These are phyloP conservation scores for Anaspis maculata DNA, from an alignment of 2,888 invertebrate genomes.

Conservation along the genomic window DNA sequence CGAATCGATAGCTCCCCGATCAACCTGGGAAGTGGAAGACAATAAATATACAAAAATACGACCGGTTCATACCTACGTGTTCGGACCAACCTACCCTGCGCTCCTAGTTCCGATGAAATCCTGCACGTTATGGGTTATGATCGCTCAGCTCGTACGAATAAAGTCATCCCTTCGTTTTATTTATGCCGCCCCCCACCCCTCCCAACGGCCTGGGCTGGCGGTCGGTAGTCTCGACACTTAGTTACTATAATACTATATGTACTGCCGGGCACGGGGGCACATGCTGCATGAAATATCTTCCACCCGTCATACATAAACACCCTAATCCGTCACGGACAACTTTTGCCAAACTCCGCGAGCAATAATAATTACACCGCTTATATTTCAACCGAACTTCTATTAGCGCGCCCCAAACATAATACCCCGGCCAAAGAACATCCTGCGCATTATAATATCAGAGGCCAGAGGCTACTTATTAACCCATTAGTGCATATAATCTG, in stretches of 20 bases:
- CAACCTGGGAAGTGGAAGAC: conserved; percentile 15
- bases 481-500: too few relatives aligned
- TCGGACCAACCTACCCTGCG: conserved; percentile 16
- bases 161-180: conserved; percentile 14
- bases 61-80: conserved; percentile 19
- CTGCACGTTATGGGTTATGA: conserved; percentile 19
- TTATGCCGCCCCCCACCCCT: conserved; percentile 7
- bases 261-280: too few relatives aligned
- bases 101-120: conserved; percentile 17
- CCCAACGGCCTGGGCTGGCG: too few relatives aligned
- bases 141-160: conserved; percentile 18
- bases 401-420: conserved; percentile 9
- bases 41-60: conserved; percentile 22
- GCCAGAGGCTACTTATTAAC: too few relatives aligned
- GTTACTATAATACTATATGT: too few relatives aligned
- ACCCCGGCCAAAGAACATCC: conserved; percentile 3
- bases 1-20: conserved; percentile 14
- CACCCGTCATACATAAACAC: conserved; percentile 12
- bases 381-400: conserved; percentile 7
- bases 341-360: conserved; percentile 11
- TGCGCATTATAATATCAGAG: too few relatives aligned
- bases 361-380: conserved; percentile 13
- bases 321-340: conserved; percentile 12
- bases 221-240: conserved; percentile 1
- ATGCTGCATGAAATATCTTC: conserved; percentile 10